These are phyloP conservation scores for Euglossa dilemma DNA, from an alignment of 1,140 invertebrate genomes.

Conservation along the genomic window DNA sequence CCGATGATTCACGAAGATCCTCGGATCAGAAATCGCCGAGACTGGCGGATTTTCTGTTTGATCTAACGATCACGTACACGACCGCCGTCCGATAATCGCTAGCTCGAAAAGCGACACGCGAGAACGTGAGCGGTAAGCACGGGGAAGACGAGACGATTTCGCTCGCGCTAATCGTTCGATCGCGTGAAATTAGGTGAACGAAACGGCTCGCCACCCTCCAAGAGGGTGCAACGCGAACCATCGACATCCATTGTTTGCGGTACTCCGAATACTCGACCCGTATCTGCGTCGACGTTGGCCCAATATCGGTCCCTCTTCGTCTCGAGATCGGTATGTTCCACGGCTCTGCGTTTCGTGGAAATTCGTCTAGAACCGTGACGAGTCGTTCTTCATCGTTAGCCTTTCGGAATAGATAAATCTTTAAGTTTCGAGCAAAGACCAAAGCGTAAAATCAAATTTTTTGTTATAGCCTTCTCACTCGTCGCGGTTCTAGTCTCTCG, in stretches of 20 bases:
- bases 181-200: not conserved
- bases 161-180: not conserved
- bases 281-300: not conserved
- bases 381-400: too few species aligned
- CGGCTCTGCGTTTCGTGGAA: too few species aligned
- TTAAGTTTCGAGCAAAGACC: not conserved
- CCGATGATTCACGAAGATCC: conserved; percentile 19
- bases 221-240: not conserved
- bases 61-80: conserved; percentile 23
- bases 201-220: not conserved
- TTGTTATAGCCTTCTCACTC: not conserved
- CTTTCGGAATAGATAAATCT: not conserved
- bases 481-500: not conserved
- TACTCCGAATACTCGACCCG: conserved; percentile 33
- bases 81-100: conserved; percentile 2
- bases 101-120: conserved; percentile 34
- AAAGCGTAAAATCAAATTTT: not conserved
- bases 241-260: not conserved
- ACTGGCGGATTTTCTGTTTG: conserved; percentile 11
- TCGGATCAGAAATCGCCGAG: conserved; percentile 20
- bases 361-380: not conserved
- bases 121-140: conserved; percentile 27
- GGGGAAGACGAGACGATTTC: conserved; percentile 19
- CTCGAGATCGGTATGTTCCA: too few species aligned
- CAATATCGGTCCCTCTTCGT: not conserved